These are phyloP conservation scores for Atherinosoma microstoma DNA, from an alignment of 2,797 vertebrate genomes.

Conservation along the genomic window DNA sequence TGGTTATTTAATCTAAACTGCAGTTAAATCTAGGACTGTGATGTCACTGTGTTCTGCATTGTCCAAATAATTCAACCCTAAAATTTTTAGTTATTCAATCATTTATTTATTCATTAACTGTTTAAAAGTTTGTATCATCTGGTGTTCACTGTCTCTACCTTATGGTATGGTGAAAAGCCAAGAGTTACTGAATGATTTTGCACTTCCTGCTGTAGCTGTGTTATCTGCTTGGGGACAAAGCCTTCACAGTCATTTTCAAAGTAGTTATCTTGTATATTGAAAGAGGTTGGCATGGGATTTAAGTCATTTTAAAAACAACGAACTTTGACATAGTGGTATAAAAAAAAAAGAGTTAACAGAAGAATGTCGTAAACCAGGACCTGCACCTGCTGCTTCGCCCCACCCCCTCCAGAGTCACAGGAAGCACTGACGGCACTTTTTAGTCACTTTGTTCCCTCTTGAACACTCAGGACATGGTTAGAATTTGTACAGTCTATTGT, in stretches of 20 bases:
- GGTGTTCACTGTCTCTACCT: constrained; percentile 16
- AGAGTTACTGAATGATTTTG: constrained; percentile 42
- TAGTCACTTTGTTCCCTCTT: constrained; percentile 14
- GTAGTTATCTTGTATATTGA: background rate
- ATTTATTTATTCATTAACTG: background rate
- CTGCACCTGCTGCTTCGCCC: constrained; percentile 54
- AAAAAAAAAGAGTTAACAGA: constrained; percentile 17
- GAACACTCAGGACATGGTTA: constrained; percentile 45
- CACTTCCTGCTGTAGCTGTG: constrained; percentile 19
- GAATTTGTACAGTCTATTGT: constrained; percentile 20
- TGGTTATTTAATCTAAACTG: background rate
- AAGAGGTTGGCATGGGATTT: constrained; percentile 20
- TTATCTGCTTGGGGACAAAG: constrained; percentile 45
- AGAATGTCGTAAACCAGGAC: constrained; percentile 30
- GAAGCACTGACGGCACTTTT: constrained; percentile 32
- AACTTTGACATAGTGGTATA: constrained; percentile 13
- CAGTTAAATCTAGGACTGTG: constrained; percentile 25
- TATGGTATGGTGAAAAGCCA: constrained; percentile 11
- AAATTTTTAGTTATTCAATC: background rate
- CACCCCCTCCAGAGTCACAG: constrained; percentile 29
- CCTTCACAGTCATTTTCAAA: constrained; percentile 22
- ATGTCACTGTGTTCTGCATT: constrained; percentile 27
- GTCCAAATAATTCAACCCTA: background rate
- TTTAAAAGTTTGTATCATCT: constrained; percentile 22
- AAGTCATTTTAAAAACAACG: background rate